Percentiles rank a stretch among this genome's conserved stretches.
These are phyloP conservation scores for Lumbricus terrestris DNA, from an alignment of 2,888 invertebrate species.

Conservation along the genomic window DNA sequence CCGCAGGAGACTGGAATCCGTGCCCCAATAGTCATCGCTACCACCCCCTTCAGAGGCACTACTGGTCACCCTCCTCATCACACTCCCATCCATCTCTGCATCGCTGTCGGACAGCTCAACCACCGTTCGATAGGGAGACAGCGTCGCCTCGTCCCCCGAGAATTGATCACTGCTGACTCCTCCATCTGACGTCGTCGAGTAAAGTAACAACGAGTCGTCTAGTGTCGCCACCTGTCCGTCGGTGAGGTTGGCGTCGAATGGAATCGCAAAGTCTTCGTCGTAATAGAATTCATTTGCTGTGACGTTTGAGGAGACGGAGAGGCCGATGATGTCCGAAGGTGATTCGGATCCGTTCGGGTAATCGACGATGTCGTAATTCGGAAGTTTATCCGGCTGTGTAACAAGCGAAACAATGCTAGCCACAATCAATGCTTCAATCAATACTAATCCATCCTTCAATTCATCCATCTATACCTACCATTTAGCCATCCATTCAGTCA, in stretches of 20 bases:
- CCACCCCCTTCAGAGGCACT: neutral
- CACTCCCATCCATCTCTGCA: neutral
- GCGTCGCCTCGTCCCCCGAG: neutral
- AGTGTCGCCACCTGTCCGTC: neutral
- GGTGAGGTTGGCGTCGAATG: conserved; percentile 12
- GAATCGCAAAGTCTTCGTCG: neutral
- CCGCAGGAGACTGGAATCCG: neutral
- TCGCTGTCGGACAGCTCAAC: neutral
- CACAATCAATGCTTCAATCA: neutral
- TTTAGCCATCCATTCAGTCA: neutral
- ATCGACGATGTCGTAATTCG: neutral
- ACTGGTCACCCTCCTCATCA: neutral
- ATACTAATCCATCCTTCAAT: neutral
- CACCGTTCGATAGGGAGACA: neutral
- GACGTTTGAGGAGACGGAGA: neutral
- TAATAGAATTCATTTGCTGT: neutral
- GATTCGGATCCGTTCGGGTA: neutral
- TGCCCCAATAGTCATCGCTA: neutral
- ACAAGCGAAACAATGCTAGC: neutral
- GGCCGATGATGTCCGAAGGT: neutral
- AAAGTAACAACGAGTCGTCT: neutral
- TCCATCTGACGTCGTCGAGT: neutral
- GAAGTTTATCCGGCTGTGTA: neutral
- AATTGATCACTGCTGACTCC: neutral
- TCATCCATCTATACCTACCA: neutral